Percentiles rank a stretch among this genome's conserved stretches.
Evolutionary conservation across 2,888 invertebrate species (phyloP).

Genomic region (Glaucopsyche alexis): DNA sequence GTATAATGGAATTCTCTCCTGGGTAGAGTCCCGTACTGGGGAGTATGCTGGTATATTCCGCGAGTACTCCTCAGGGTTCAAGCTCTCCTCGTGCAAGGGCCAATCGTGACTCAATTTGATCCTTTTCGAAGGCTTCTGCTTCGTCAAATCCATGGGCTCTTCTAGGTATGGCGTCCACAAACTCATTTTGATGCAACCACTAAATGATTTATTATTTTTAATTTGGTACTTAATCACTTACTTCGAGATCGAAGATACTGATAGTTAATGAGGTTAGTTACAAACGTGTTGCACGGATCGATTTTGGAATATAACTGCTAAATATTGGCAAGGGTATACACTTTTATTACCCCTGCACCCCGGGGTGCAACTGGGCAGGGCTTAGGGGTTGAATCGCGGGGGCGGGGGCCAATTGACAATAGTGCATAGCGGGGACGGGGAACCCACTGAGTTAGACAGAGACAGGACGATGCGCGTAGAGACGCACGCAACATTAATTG

Average conservation of each 20-base stretch:
- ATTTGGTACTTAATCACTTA: background rate
- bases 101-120: background rate
- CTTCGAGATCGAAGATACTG: background rate
- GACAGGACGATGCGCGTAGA: background rate
- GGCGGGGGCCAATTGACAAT: background rate
- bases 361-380: slow-evolving; percentile 4
- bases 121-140: slow-evolving; percentile 26
- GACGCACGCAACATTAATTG: background rate
- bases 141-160: slow-evolving; percentile 59
- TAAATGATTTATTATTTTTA: background rate
- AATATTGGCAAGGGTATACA: background rate
- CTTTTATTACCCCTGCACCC: background rate
- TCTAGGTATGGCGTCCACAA: slow-evolving; percentile 68
- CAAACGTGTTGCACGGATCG: background rate
- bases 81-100: background rate
- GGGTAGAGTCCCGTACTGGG: background rate
- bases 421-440: background rate
- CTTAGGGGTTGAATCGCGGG: background rate
- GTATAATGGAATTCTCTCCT: background rate
- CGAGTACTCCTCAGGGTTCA: background rate
- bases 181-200: slow-evolving; percentile 48
- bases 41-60: background rate
- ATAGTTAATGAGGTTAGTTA: background rate
- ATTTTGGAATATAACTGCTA: background rate
- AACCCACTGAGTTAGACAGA: background rate